Evolutionary conservation across 2,113 vertebrate genomes (phyloP).

Genomic region (Pseudonaja textilis): DNA sequence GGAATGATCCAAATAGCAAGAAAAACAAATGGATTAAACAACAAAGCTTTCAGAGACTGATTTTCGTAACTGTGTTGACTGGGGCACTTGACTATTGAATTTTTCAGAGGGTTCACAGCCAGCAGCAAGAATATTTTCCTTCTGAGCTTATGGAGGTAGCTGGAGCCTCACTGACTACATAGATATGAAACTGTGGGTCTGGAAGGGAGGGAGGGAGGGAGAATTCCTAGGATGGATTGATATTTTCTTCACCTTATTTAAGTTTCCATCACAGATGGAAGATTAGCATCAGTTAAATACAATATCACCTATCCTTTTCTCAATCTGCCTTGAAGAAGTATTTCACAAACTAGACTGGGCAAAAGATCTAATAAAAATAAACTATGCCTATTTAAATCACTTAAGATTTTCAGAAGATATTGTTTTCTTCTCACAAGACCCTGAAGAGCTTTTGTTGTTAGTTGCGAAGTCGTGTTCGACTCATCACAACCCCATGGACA

Average conservation of each 20-base stretch:
- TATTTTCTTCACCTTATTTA: not conserved
- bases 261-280: not conserved
- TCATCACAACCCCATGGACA: too few species aligned
- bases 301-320: not conserved
- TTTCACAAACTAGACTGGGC: not conserved
- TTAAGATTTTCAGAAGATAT: not conserved
- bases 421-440: not conserved
- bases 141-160: not conserved
- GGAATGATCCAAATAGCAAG: conserved; percentile 11
- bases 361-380: not conserved
- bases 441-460: not conserved
- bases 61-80: conserved; percentile 6
- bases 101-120: not conserved
- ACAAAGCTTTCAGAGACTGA: conserved; percentile 3
- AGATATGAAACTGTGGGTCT: not conserved
- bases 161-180: not conserved
- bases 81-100: rapidly evolving
- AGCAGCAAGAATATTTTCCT: not conserved
- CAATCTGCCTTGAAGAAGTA: not conserved
- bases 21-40: not conserved
- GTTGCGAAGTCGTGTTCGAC: too few species aligned
- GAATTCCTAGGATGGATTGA: not conserved
- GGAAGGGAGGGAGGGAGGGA: not conserved
- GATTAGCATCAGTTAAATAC: not conserved
- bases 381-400: not conserved